These are phyloP conservation scores for Gibbula magus DNA, from an alignment of 2,888 invertebrate genomes.

Conservation along the genomic window DNA sequence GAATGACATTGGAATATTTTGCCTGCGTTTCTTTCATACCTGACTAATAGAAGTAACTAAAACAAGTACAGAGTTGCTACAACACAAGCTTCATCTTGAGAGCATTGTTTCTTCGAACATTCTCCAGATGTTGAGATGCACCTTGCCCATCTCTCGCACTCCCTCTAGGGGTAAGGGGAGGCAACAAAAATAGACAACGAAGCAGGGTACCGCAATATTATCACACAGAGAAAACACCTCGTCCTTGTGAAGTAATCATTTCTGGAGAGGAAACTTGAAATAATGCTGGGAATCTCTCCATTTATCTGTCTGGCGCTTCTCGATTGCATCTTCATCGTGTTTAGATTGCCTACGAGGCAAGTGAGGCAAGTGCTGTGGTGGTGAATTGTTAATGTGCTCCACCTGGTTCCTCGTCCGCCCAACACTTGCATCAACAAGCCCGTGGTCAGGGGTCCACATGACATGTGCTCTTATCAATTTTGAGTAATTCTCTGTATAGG, in stretches of 20 bases:
- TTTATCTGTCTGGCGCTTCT: background rate
- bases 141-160: background rate
- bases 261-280: background rate
- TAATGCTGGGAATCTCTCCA: background rate
- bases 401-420: background rate
- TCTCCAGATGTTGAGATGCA: background rate
- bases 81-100: too few relatives aligned
- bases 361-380: background rate
- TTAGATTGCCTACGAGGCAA: background rate
- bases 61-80: too few relatives aligned
- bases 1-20: too few relatives aligned
- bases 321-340: too few relatives aligned
- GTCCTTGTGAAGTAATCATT: background rate
- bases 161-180: background rate
- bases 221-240: background rate
- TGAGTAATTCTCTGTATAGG: background rate
- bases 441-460: background rate
- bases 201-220: background rate
- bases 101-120: too few relatives aligned
- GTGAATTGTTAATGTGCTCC: background rate
- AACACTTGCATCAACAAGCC: conserved; percentile 9
- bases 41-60: too few relatives aligned
- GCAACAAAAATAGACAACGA: background rate
- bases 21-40: too few relatives aligned
- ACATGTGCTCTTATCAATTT: background rate